These are phyloP conservation scores for Brachystomella parvula DNA, from an alignment of 1,140 invertebrate genomes.

Conservation along the genomic window DNA sequence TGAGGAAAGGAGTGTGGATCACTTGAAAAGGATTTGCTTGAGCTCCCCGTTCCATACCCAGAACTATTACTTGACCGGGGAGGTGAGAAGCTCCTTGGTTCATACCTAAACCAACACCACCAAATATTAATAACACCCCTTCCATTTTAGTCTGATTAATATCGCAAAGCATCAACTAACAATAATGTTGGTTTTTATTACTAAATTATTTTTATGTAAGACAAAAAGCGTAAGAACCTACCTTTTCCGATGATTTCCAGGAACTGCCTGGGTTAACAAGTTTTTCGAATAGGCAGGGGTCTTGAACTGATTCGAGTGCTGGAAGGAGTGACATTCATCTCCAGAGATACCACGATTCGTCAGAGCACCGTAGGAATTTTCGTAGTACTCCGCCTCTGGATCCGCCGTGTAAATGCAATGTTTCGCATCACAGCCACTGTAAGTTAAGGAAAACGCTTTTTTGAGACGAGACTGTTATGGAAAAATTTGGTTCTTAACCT, in stretches of 20 bases:
- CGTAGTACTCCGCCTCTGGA: constrained; percentile 60
- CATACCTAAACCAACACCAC: constrained; percentile 46
- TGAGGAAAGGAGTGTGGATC: constrained; percentile 39
- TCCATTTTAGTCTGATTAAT: background rate
- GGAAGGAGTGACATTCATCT: constrained; percentile 17
- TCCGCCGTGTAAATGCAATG: constrained; percentile 59
- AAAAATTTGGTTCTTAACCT: constrained; percentile 13
- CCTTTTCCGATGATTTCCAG: constrained; percentile 54
- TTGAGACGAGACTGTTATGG: background rate
- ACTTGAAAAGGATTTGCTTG: constrained; percentile 56
- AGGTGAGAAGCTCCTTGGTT: constrained; percentile 62
- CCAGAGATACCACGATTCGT: background rate
- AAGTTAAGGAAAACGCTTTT: constrained; percentile 27
- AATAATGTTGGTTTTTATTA: background rate
- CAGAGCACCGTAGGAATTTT: constrained; percentile 46
- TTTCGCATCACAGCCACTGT: constrained; percentile 58
- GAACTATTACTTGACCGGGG: constrained; percentile 44
- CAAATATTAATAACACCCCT: constrained; percentile 19
- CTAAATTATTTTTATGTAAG: background rate
- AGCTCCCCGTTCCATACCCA: constrained; percentile 73
- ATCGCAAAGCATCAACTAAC: background rate
- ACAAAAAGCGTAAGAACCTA: constrained; percentile 22
- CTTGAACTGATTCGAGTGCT: constrained; percentile 32
- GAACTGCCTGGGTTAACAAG: constrained; percentile 48
- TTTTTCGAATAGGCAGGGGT: constrained; percentile 17